Base-by-base conservation (phyloP, 1,140 invertebrate genomes). In the Papilio glaucus region DNA sequence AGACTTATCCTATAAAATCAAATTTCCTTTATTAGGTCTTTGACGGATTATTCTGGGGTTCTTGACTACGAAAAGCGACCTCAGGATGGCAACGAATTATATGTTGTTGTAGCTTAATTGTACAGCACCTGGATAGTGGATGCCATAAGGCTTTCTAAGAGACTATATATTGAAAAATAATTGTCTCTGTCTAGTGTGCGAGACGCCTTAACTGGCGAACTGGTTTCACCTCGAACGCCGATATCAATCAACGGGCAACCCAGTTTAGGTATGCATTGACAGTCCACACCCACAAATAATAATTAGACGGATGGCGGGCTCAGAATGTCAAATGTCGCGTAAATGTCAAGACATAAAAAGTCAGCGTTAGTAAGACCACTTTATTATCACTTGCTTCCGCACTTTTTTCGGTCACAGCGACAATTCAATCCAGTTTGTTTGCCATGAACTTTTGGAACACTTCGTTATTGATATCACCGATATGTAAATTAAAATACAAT, bases 281-380 rank as follows among this genome's bases (percentile, higher is more conserved):
- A 87, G 82, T 79, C 84, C 86, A 88, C 89, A 88, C 87, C 86
- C 84, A 89, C 88, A 78, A 78, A 84, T 85, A 88, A 87, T 87
- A 87, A 90, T 89, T 89, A 89, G 83, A 86, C 79, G 74, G 83
- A 85, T 85, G 72, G 78, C 78, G 78, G 77, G 39, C 72, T 76
- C 60, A 79, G 81, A 88, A 90, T 90, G 88, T 90, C 85, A 87
- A 87, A 84, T 87, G 85, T 85, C 83, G 74, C 67, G 76, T 85
- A 91, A 91, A 91, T 91, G 89, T 89, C 89, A 90, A 73, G 61
- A 83, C 79, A 76, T 80, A 82, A 87, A 86, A 86, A 82, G 82
- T 82, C 79, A 79, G 73, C 77, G 78, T 79, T 77, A 80, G 77
- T 39, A 70, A 75, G 77, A 75, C 74, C 70, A 75, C 75, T 75